Evolutionary conservation across 2,113 vertebrate species (phyloP), one percentile per base, ranked within the genome.

Genomic region (Leptosomus discolor): DNA sequence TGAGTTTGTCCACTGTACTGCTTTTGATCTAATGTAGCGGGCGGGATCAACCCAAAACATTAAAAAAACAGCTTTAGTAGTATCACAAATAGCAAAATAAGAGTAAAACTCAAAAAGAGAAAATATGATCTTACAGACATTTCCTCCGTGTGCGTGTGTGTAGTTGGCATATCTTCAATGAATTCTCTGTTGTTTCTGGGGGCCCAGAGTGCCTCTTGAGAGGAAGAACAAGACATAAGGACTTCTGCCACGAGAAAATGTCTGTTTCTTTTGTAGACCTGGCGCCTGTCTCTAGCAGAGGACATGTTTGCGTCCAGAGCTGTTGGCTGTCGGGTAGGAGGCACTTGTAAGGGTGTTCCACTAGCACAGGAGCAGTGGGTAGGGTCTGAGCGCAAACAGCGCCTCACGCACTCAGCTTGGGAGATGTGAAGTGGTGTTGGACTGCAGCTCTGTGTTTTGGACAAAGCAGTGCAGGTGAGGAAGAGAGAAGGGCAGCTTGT

Each of bases 301-400:
- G 29, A 36, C 20, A 41, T n/a, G 32, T 53, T 24, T 43, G 39
- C 45, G 16, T 15, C 8, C 70, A 9, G 57, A 45, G 75, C 36
- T 63, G 64, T n/a, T 48, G 27, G 50, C 43, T 23, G 57, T 9
- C 0, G 3, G 17, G 26, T 4, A 6, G 17, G 68, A 43, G 58
- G n/a, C 22, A 4, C 24, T 50, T 5, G 0, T 1, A 6, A 22
- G 69, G 15, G 26, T 26, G 18, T 21, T 76, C 14, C 23, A 17
- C 12, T 46, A 10, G 45, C 27, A 3, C 34, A 4, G 51, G 36
- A 16, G 63, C 50, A 11, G 50, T 1, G 21, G 8, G 30, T 7
- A 3, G 15, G 46, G 10, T 37, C n/a, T 46, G 56, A 13, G 50
- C 3, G 29, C 56, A 53, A 48, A 34, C 46, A 8, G 39, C 45